Evolutionary conservation across 64 coral and sea anemone species (phyloP), one percentile per base, ranked within the genome.

Genomic region (Pocillopora damicornis): DNA sequence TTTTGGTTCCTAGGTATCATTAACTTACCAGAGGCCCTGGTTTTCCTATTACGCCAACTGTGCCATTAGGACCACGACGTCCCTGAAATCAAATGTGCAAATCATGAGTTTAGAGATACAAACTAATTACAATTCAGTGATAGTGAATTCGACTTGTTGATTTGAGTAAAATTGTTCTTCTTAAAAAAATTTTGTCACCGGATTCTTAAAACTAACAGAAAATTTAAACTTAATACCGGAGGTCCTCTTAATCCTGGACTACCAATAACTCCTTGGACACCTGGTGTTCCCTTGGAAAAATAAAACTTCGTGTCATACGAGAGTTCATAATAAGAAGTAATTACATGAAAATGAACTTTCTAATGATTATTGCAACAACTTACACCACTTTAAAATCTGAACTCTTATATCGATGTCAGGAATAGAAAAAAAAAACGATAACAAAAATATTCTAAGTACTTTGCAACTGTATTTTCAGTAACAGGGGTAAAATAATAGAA

Each of bases 201-300:
- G 42, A 51, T 51, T 51, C 42, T 51, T 51, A 10, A 23, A 71
- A 71, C 25, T 12, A 69, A 83, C 37, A 16, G 34, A 69, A 83
- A 51, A 9, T 34, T 64, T 30, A 83, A 17, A 72, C 36, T 73
- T 51, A n/a, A 10, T 85, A 85, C 81, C 64, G 37, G 63, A 72
- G 81, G 81, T 85, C 81, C 81, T 72, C 64, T 68, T 72, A 63
- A 37, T 26, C 81, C 81, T 57, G 81, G 81, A 85, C 65, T 58
- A 37, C 81, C 81, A 13, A 73, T 37, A 25, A 65, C 65, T 42
- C 81, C 81, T 71, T 11, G 20, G 23, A 38, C 63, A 25, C 81
- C 81, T 25, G 81, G 37, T 16, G 11, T 14, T 72, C 81, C 81
- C 81, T 85, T 58, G 15, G 11, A 12, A 71, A 25, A 57, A 85